Base-by-base conservation (phyloP, 1,140 invertebrate species). In the Lepidotrigona ventralis region DNA sequence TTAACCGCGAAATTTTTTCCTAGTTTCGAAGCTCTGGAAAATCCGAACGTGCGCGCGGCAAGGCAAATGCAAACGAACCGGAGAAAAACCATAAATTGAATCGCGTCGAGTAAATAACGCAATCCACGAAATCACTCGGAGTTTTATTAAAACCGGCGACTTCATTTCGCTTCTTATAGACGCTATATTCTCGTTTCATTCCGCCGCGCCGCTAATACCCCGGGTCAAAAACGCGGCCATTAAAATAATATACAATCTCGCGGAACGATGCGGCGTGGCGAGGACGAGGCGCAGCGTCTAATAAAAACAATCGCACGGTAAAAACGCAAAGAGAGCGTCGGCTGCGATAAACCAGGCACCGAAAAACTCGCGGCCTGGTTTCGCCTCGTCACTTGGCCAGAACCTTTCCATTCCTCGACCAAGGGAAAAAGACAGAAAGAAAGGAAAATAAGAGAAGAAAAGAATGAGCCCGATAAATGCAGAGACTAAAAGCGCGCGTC, bases 401-500 rank as follows among this genome's bases (percentile, higher is more conserved):
- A 63, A 33, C 23, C 6, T 21, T 33, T 56, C 6, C n/a, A 29
- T 12, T 15, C 2, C 5, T 3, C 11, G 19, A 46, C 39, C 8
- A 8, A 51, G 21, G 51, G 23, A 33, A n/a, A 21, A 14, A 14
- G 19, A 23, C 54, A 53, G 1, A 46, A 21, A 46, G 21, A 54
- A 5, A n/a, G 12, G 29, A 29, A 26, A 19, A 15, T 5, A 58
- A 46, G 26, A 11, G 14, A 14, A 19, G 39, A 39, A 53, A 71
- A 71, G 6, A 51, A 51, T 19, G 6, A 29, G 23, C 1, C 8
- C 9, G 9, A 69, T 73, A 79, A 83, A 79, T 79, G 79, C 72
- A 54, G 51, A 26, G 64, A 76, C 53, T 85, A 81, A 81, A 85
- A 85, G 83, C 79, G 72, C 79, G 21, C 64, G 71, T 81, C 69